Evolutionary conservation across 92 coral and sea anemone species (phyloP).

Genomic region (Zoanthus sociatus): DNA sequence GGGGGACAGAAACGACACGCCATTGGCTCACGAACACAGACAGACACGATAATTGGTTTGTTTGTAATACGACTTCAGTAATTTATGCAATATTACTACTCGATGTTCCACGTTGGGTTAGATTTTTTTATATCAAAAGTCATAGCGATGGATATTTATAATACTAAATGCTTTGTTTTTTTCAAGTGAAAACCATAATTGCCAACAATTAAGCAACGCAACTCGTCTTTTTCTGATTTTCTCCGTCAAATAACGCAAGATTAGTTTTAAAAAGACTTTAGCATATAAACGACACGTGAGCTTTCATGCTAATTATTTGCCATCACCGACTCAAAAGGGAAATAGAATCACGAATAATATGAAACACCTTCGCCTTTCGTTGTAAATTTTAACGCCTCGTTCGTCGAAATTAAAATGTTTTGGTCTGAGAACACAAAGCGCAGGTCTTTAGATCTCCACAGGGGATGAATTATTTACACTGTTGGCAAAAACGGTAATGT

Average conservation of each 20-base stretch:
- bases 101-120: constrained; percentile 40
- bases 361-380: constrained; percentile 9
- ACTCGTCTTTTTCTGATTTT: neutral
- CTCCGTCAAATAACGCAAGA: neutral
- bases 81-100: constrained; percentile 87
- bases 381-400: neutral
- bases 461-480: neutral
- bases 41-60: constrained; percentile 85
- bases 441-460: neutral
- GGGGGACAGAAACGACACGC: constrained; percentile 54
- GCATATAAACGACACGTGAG: constrained; percentile 55
- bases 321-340: neutral
- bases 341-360: constrained; percentile 34
- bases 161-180: constrained; percentile 19
- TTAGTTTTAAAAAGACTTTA: no score
- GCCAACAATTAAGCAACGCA: neutral
- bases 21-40: constrained; percentile 70
- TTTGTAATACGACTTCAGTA: constrained; percentile 70
- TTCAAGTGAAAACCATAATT: neutral
- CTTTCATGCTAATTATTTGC: constrained; percentile 63
- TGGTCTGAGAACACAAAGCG: neutral
- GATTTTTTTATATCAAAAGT: constrained; percentile 34
- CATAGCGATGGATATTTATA: constrained; percentile 33
- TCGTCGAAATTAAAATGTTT: neutral
- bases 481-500: neutral